Evolutionary conservation across 2,113 vertebrate species (phyloP).

Genomic region (Dipodomys merriami): DNA sequence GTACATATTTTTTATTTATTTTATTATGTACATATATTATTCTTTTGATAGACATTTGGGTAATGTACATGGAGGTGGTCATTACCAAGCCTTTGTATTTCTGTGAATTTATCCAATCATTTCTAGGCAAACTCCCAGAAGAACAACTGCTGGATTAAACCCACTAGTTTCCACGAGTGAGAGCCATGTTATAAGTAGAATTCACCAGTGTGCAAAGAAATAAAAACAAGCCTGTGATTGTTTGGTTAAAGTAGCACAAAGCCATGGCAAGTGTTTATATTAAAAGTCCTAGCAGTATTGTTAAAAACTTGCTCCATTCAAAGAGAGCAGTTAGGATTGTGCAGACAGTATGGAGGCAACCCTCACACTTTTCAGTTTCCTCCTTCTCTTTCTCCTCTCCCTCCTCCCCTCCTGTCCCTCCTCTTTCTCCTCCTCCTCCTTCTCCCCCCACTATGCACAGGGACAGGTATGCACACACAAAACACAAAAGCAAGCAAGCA

Average conservation of each 20-base stretch:
- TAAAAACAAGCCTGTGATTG: no score
- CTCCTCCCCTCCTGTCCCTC: slow-evolving; percentile 17
- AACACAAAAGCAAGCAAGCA: no score
- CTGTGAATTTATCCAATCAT: neutral
- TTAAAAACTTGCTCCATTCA: neutral
- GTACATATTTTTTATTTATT: no score
- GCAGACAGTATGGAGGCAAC: no score
- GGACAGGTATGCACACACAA: no score
- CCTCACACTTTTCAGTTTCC: neutral
- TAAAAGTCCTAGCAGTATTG: neutral
- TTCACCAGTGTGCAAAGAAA: neutral
- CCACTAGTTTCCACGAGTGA: neutral
- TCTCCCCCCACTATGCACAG: neutral
- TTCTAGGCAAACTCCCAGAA: neutral
- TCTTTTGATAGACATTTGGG: neutral
- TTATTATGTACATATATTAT: no score
- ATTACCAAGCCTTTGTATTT: neutral
- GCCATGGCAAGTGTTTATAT: no score
- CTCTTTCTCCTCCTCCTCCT: neutral
- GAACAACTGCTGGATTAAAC: neutral
- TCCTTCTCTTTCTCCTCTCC: slow-evolving; percentile 9
- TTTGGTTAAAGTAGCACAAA: neutral
- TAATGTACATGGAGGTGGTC: neutral
- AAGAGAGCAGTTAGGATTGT: neutral
- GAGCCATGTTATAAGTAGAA: neutral